A percentile compares a stretch with the other conserved stretches of the same genome.
phyloP scores from a whole-genome alignment of 2,888 invertebrate genomes.

The Cosmia trapezina region DNA sequence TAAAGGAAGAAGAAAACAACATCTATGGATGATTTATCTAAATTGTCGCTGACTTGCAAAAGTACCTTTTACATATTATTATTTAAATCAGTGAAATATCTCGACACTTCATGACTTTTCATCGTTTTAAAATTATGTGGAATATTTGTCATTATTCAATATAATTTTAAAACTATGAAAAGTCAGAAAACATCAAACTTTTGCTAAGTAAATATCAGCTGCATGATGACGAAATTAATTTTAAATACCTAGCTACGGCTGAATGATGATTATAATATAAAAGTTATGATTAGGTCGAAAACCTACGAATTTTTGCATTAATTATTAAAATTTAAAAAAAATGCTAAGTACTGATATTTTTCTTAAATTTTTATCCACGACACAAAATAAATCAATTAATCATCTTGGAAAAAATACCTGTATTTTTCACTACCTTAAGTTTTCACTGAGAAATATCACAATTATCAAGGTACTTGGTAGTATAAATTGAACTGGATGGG shows the following conservation, averaged over 20 bases:
- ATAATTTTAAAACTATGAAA: not conserved
- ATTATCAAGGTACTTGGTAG: not conserved
- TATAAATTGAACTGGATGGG: not conserved
- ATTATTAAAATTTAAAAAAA: not conserved
- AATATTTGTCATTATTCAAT: not conserved
- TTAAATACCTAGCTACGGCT: not conserved
- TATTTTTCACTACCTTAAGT: not conserved
- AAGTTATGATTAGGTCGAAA: not conserved
- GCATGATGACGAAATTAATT: no score
- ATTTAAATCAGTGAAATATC: not conserved
- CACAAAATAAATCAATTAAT: slow-evolving; percentile 1
- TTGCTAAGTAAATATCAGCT: not conserved
- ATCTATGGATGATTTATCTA: not conserved
- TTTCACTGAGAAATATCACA: not conserved
- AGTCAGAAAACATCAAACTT: not conserved
- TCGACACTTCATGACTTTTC: not conserved
- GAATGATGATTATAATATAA: not conserved
- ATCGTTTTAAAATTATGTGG: not conserved
- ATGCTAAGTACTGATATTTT: no score
- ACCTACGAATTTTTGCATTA: not conserved
- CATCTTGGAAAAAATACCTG: not conserved
- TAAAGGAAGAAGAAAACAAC: not conserved
- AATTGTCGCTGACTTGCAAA: not conserved
- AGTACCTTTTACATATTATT: not conserved
- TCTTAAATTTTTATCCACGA: not conserved